phyloP scores from a whole-genome alignment of 2,797 vertebrate genomes.

The Aplochiton taeniatus region DNA sequence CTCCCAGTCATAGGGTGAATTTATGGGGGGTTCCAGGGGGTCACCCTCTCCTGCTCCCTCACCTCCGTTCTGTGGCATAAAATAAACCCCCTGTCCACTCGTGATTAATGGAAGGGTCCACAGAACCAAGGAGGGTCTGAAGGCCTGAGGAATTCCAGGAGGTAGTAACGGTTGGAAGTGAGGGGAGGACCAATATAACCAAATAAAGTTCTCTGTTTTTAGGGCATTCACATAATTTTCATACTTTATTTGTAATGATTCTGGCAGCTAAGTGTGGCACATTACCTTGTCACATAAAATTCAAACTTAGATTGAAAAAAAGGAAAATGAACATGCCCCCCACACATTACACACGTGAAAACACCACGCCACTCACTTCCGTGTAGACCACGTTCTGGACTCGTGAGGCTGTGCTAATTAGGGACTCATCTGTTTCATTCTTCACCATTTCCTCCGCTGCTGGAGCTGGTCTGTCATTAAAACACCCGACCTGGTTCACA shows the following conservation, averaged over 20 bases:
- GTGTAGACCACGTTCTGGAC: neutral
- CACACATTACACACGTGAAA: too few relatives aligned
- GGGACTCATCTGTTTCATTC: constrained; percentile 45
- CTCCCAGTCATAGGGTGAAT: constrained; percentile 43
- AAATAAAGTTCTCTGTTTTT: constrained; percentile 27
- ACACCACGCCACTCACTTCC: neutral
- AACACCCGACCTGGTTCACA: constrained; percentile 61
- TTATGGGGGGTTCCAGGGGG: constrained; percentile 26
- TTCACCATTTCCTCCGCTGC: constrained; percentile 43
- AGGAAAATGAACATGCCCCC: too few relatives aligned
- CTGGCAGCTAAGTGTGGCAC: too few relatives aligned
- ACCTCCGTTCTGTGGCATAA: constrained; percentile 45
- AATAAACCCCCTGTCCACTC: neutral
- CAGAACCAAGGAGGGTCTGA: constrained; percentile 46
- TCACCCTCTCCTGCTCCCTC: constrained; percentile 36
- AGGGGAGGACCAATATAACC: neutral
- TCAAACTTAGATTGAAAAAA: too few relatives aligned
- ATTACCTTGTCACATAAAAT: too few relatives aligned
- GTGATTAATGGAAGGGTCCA: constrained; percentile 53
- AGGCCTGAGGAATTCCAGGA: constrained; percentile 52
- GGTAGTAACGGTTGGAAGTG: constrained; percentile 36
- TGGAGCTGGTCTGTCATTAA: constrained; percentile 41
- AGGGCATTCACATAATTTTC: constrained; percentile 2
- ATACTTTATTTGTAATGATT: neutral
- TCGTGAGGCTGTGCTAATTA: constrained; percentile 36